Conservation (phyloP, 2,113 vertebrate genomes). For the Tamias sibiricus region DNA sequence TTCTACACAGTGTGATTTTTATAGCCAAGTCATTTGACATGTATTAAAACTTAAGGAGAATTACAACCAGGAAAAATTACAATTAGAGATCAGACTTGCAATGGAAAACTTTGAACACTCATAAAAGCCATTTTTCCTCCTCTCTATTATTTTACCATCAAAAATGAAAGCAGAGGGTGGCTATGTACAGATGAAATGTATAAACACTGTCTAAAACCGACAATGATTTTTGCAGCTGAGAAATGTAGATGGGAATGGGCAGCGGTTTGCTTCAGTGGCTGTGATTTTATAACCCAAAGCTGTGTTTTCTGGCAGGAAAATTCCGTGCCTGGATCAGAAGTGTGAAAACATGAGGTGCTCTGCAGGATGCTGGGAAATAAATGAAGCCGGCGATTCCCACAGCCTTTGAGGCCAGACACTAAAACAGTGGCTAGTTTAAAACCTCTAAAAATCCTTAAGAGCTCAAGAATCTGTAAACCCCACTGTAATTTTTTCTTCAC, state of each 20-base stretch:
- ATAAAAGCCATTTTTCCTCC: slow-evolving; percentile 28
- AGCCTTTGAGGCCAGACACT: slow-evolving; percentile 11
- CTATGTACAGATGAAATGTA: slow-evolving; percentile 51
- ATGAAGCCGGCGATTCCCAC: background rate
- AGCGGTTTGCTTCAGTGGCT: slow-evolving; percentile 67
- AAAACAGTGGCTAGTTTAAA: background rate
- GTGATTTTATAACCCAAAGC: slow-evolving; percentile 81
- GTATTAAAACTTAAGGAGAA: slow-evolving; percentile 65
- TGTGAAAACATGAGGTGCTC: slow-evolving; percentile 51
- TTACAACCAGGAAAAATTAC: slow-evolving; percentile 24
- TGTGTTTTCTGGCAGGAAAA: slow-evolving; percentile 81
- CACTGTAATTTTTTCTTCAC: background rate
- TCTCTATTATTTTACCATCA: slow-evolving; percentile 60
- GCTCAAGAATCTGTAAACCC: background rate
- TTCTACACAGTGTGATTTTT: slow-evolving; percentile 56
- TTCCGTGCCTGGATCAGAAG: slow-evolving; percentile 35
- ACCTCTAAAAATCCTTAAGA: background rate
- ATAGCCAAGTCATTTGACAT: slow-evolving; percentile 43
- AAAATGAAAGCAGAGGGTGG: slow-evolving; percentile 55
- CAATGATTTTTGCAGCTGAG: slow-evolving; percentile 76
- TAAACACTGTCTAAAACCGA: slow-evolving; percentile 65
- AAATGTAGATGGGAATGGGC: slow-evolving; percentile 63
- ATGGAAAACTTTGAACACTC: slow-evolving; percentile 27
- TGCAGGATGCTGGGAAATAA: slow-evolving; percentile 33
- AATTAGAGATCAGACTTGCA: background rate